Base-by-base conservation (phyloP, 2,113 vertebrate genomes). In the Leucopsar rothschildi region DNA sequence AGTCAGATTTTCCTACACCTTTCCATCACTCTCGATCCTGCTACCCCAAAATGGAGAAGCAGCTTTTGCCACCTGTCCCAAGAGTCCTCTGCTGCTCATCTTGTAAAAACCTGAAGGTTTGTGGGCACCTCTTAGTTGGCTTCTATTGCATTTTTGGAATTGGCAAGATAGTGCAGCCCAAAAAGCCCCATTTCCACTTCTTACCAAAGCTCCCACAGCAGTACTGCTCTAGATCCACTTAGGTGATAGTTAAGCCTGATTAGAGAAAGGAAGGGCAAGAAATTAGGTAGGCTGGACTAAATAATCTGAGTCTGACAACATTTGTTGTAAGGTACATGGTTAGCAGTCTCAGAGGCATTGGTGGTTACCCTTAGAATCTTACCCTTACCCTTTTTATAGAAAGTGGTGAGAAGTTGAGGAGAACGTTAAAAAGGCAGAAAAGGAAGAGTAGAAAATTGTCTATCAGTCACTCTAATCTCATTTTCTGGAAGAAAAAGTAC, bases 391-490 rank as follows among this genome's bases (percentile, higher is more conserved):
- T 52, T 28, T 86, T 64, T 9, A 20, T 0, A 66, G 40, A 59
- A 75, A 37, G 17, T 0, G 0, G 5, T 3, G 0, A 85, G 42
- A 82, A 79, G 24, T 44, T 10, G 9, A 44, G 57, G 28, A 88
- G 49, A 22, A 31, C 1, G 10, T 53, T 60, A 6, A 69, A 83
- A 77, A 56, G 12, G 19, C 19, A 69, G 24, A 69, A 80, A 82
- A 85, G 5, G 14, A 94, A 68, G 44, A 71, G 15, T 13, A 59
- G 16, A 39, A 72, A 64, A 56, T 64, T 71, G 44, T 40, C 33
- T 56, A 29, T 78, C 28, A 50, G 20, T 61, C 45, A 53, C 4
- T 59, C 23, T n/a, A 39, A 73, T 63, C 11, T 81, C 4, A 63
- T 78, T 89, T 86, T 55, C 60, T 81, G 55, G 13, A n/a, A 60